Conservation (phyloP, 2,888 invertebrate species). For the Euphydryas editha region DNA sequence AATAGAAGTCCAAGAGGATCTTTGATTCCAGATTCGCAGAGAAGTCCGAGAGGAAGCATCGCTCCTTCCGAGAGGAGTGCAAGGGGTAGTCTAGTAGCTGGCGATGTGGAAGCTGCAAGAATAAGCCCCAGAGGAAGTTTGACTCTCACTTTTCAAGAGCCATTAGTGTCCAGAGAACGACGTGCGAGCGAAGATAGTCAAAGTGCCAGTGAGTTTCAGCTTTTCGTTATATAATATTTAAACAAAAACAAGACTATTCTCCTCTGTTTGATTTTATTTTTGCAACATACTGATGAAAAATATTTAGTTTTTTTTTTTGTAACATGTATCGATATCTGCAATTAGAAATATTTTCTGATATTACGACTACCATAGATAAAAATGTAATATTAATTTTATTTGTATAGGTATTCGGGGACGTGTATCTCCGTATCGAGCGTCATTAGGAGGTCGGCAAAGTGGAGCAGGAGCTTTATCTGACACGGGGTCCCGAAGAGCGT, state of each 20-base stretch:
- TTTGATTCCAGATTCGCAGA: conserved; percentile 82
- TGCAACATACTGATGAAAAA: too few species aligned
- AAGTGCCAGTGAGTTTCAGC: conserved; percentile 67
- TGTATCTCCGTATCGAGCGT: conserved; percentile 85
- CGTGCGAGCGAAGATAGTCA: conserved; percentile 85
- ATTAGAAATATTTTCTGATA: too few species aligned
- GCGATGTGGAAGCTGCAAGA: conserved; percentile 66
- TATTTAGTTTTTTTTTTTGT: too few species aligned
- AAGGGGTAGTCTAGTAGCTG: conserved; percentile 70
- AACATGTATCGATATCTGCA: too few species aligned
- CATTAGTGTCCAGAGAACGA: conserved; percentile 79
- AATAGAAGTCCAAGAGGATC: conserved; percentile 84
- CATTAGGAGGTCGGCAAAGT: conserved; percentile 72
- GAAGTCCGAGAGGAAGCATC: conserved; percentile 85
- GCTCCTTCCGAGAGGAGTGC: conserved; percentile 80
- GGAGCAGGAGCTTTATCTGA: conserved; percentile 79
- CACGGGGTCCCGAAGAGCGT: conserved; percentile 86
- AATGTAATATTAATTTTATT: conserved; percentile 9
- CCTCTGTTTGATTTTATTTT: neutral
- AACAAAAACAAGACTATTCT: neutral
- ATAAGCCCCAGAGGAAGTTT: conserved; percentile 84
- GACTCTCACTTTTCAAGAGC: conserved; percentile 85
- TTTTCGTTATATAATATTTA: neutral
- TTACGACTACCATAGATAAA: too few species aligned
- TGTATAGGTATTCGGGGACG: conserved; percentile 66